Conservation (phyloP, 2,113 vertebrate species). For the Myanophis thanlyinensis region DNA sequence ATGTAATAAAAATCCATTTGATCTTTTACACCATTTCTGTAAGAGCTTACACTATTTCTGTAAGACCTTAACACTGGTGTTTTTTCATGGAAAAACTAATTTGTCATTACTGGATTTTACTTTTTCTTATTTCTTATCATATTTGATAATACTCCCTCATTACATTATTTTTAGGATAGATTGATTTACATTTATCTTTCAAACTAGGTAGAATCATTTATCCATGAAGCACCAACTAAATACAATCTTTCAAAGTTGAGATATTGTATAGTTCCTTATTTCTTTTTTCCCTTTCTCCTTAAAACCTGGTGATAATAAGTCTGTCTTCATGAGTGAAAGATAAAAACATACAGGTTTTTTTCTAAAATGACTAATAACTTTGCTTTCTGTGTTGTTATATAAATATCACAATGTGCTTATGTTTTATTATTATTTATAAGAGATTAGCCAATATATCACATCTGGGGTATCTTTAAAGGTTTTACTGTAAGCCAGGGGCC, state of each 20-base stretch:
- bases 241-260: background rate
- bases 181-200: background rate
- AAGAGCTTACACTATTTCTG: too few relatives aligned
- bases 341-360: background rate
- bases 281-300: background rate
- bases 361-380: background rate
- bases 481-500: constrained; percentile 30
- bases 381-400: background rate
- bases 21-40: background rate
- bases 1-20: background rate
- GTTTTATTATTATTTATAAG: background rate
- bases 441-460: background rate
- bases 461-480: constrained; percentile 6
- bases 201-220: background rate
- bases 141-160: background rate
- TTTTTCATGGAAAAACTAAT: background rate
- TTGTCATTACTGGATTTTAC: background rate
- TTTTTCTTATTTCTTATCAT: background rate
- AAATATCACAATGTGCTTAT: background rate
- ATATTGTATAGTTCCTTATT: background rate
- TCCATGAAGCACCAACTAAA: background rate
- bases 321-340: background rate
- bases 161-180: background rate
- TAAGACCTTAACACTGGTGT: background rate
- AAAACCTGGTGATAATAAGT: background rate